Base-by-base conservation (phyloP, 2,113 vertebrate species). In the Myrmecobius fasciatus region DNA sequence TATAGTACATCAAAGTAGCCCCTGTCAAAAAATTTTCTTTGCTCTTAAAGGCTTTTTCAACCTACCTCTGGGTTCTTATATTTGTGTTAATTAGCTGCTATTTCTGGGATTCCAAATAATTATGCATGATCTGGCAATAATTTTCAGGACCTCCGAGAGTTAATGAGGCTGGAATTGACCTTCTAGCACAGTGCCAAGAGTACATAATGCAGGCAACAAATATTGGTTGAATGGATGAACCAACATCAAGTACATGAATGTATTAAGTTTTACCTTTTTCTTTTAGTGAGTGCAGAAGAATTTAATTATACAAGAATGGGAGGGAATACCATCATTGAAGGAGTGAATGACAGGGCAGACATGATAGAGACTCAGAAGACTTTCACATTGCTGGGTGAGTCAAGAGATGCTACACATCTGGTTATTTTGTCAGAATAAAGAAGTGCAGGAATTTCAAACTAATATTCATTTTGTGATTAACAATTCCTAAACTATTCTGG, bases 291-390 rank as follows among this genome's bases (percentile, higher is more conserved):
- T 5, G 99, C 99, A 1, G 99, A 99, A 96, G 97, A 99, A 93
- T 99, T 99, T 97, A 98, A 97, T 92, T 99, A 99, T 96, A 99
- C 99, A 0, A 97, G 98, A 89, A 99, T 99, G 99, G 99, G 99
- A 10, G 99, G 99, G 60, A 99, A 97, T 47, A 98, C 98, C 0
- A 93, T 97, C 14, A 99, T 99, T 46, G 99, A 99, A 95, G 99
- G 99, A 25, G 97, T 99, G 60, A 98, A 99, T 93, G 99, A 99
- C 98, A 97, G 94, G 95, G 99, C 98, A 3, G 99, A 99, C 96
- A 99, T 99, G 99, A 95, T 98, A 54, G 99, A 99, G 97, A 99
- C 99, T 4, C 99, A 96, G 93, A 99, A 98, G 97, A 99, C 99
- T 0, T 99, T 99, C 97, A 94, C 96, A 0, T 97, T 99, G 0